Conservation (phyloP, 2,113 vertebrate species). For the Channa argus region DNA sequence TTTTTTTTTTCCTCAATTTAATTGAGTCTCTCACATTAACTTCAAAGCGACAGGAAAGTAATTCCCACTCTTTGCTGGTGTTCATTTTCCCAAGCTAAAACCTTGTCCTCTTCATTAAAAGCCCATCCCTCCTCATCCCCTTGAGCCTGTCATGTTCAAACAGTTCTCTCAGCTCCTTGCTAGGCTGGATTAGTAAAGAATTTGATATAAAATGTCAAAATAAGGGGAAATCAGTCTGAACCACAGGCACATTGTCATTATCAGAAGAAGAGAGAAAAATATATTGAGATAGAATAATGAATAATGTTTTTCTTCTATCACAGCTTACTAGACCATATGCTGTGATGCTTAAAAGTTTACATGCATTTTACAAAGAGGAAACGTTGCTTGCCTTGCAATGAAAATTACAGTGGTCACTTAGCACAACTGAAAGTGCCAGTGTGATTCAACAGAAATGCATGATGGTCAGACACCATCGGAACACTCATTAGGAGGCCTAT, state of each 20-base stretch:
- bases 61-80: conserved; percentile 60
- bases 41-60: conserved; percentile 73
- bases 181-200: conserved; percentile 66
- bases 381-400: neutral
- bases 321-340: neutral
- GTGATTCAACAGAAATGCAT: no score
- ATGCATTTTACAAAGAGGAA: neutral
- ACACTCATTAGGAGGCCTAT: no score
- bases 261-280: conserved; percentile 30
- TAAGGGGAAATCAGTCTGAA: conserved; percentile 42
- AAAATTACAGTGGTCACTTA: no score
- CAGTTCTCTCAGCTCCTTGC: conserved; percentile 56
- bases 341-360: conserved; percentile 12
- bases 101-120: conserved; percentile 76
- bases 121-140: conserved; percentile 58
- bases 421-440: no score
- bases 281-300: conserved; percentile 18
- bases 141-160: conserved; percentile 75
- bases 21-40: conserved; percentile 73
- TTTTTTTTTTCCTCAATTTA: conserved; percentile 55
- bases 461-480: no score
- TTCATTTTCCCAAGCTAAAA: conserved; percentile 67
- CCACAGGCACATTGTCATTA: conserved; percentile 47
- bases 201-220: conserved; percentile 71
- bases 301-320: neutral